phyloP scores from a whole-genome alignment of 2,797 vertebrate genomes.

The Erpetoichthys calabaricus region DNA sequence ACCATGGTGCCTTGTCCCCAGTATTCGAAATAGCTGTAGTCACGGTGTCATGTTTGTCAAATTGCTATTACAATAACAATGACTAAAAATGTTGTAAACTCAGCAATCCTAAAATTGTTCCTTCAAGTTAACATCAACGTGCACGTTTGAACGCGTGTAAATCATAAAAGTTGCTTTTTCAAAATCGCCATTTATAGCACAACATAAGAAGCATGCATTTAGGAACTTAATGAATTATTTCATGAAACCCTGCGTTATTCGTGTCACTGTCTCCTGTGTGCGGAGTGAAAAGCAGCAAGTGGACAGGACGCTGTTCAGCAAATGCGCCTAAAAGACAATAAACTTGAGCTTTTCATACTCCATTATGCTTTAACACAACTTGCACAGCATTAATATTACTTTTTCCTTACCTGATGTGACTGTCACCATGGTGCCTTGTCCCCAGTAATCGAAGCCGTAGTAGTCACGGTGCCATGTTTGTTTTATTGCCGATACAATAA shows the following conservation, averaged over 20 bases:
- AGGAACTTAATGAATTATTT: too few species aligned
- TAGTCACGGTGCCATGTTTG: background rate
- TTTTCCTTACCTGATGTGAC: slow-evolving; percentile 42
- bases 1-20: slow-evolving; percentile 31
- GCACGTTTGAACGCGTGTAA: background rate
- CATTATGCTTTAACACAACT: too few species aligned
- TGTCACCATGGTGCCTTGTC: slow-evolving; percentile 34
- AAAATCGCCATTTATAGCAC: background rate
- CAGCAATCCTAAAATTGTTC: too few species aligned
- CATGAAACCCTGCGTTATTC: too few species aligned
- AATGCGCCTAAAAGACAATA: too few species aligned
- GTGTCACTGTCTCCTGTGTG: too few species aligned
- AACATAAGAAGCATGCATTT: too few species aligned
- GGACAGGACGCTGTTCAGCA: too few species aligned
- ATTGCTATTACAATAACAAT: background rate
- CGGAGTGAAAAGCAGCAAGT: too few species aligned
- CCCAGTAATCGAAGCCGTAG: slow-evolving; percentile 34
- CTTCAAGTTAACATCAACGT: too few species aligned
- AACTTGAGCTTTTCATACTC: too few species aligned
- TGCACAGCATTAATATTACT: background rate
- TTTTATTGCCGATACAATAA: slow-evolving; percentile 10
- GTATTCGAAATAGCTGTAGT: slow-evolving; percentile 13
- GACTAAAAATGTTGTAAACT: background rate
- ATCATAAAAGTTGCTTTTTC: background rate
- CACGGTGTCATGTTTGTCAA: background rate